phyloP scores from a whole-genome alignment of 2,797 vertebrate genomes.

The Eupleurogrammus muticus region DNA sequence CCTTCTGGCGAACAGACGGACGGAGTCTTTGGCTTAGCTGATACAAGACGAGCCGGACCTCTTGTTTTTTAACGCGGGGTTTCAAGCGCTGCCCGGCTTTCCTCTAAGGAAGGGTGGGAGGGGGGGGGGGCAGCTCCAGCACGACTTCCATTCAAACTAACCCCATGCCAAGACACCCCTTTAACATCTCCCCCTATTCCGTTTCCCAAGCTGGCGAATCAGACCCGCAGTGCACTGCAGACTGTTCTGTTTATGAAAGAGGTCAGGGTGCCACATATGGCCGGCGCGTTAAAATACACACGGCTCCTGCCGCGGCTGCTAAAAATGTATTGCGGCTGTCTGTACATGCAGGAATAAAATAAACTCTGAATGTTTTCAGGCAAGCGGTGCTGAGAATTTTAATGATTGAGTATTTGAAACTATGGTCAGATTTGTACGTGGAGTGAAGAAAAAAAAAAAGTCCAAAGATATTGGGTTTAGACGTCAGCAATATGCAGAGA shows the following conservation, averaged over 20 bases:
- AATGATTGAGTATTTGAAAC: conserved; percentile 86
- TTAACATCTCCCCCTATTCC: conserved; percentile 50
- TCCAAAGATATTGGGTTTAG: conserved; percentile 81
- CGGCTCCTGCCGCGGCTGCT: conserved; percentile 81
- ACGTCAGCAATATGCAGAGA: conserved; percentile 80
- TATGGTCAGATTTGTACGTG: conserved; percentile 80
- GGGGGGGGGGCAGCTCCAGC: conserved; percentile 62
- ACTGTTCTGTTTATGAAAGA: conserved; percentile 84
- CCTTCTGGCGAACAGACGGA: conserved; percentile 81
- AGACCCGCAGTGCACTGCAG: conserved; percentile 71
- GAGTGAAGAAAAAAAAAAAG: conserved; percentile 71
- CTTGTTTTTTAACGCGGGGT: conserved; percentile 70
- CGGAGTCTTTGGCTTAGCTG: conserved; percentile 72
- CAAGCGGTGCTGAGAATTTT: conserved; percentile 81
- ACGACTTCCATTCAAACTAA: conserved; percentile 71
- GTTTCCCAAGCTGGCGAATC: conserved; percentile 67
- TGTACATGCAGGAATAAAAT: conserved; percentile 87
- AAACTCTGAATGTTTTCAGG: conserved; percentile 84
- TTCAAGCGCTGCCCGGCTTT: conserved; percentile 79
- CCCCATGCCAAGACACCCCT: conserved; percentile 48
- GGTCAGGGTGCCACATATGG: conserved; percentile 87
- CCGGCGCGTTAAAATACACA: conserved; percentile 85
- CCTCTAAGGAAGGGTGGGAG: too few relatives aligned
- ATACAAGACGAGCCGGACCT: conserved; percentile 75
- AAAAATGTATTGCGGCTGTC: conserved; percentile 87